Percentiles rank a stretch among this genome's conserved stretches.
phyloP scores from a whole-genome alignment of 2,113 vertebrate species.

The Trachemys scripta region DNA sequence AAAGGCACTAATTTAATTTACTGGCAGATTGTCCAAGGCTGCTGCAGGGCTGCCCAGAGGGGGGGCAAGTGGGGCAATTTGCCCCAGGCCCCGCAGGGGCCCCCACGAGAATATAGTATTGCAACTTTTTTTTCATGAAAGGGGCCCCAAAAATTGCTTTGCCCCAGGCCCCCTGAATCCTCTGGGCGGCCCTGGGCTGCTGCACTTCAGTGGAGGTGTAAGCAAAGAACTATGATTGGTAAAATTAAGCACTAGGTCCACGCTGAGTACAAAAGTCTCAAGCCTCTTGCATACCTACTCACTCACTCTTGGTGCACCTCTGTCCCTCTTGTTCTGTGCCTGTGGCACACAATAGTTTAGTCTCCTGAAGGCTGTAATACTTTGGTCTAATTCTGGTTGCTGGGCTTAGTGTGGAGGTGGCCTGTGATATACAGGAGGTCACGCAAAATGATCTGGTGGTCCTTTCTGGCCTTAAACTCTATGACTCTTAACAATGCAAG shows the following conservation, averaged over 20 bases:
- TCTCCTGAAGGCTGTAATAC: not conserved
- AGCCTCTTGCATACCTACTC: not conserved
- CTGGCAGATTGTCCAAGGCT: not conserved
- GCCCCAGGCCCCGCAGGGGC: no score
- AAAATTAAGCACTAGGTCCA: not conserved
- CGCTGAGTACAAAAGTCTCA: not conserved
- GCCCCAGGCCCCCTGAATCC: no score
- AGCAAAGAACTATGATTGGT: not conserved
- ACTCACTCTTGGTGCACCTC: not conserved
- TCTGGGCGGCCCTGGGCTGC: not conserved
- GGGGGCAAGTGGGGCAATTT: no score
- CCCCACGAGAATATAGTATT: no score
- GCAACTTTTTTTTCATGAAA: no score
- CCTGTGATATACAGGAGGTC: not conserved
- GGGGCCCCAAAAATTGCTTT: no score
- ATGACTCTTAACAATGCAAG: not conserved
- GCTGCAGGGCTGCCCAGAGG: not conserved
- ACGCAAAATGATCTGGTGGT: not conserved
- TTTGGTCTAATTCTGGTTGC: not conserved
- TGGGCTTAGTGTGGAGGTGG: not conserved
- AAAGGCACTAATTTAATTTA: not conserved
- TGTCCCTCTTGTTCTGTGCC: not conserved
- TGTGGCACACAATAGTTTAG: not conserved
- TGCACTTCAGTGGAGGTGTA: not conserved
- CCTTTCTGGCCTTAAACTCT: not conserved